Evolutionary conservation across 2,113 vertebrate genomes (phyloP).

Genomic region (Romanogobio albipinnatus): DNA sequence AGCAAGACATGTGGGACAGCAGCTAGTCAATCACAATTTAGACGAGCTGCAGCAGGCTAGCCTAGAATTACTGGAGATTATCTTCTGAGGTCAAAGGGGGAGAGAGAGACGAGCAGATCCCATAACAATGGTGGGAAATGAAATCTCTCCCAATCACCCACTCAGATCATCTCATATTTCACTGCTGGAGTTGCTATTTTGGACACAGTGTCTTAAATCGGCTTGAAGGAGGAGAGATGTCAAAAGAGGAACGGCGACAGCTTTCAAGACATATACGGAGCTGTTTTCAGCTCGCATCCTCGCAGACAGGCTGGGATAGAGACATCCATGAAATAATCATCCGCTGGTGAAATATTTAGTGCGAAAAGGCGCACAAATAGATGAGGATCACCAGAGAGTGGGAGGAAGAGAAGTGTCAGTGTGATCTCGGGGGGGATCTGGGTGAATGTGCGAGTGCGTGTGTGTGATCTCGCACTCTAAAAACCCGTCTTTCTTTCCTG

Average conservation of each 20-base stretch:
- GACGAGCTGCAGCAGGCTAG: conserved; percentile 65
- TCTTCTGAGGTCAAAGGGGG: conserved; percentile 53
- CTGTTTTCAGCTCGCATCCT: conserved; percentile 35
- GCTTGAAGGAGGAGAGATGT: conserved; percentile 19
- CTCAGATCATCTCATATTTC: conserved; percentile 9
- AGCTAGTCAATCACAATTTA: conserved; percentile 75
- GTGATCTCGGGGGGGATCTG: conserved; percentile 46
- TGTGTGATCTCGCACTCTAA: conserved; percentile 34
- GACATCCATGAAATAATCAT: conserved; percentile 78
- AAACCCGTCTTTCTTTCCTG: conserved; percentile 20
- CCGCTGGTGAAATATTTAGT: conserved; percentile 76
- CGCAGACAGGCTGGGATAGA: conserved; percentile 63
- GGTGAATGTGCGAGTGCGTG: conserved; percentile 44
- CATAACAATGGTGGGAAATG: conserved; percentile 53
- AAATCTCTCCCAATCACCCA: conserved; percentile 36
- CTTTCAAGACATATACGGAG: not conserved
- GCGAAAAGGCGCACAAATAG: conserved; percentile 68
- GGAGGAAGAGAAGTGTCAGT: conserved; percentile 61
- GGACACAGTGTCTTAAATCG: conserved; percentile 18
- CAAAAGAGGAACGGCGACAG: not conserved
- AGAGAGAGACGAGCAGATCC: conserved; percentile 60
- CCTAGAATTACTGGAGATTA: conserved; percentile 77
- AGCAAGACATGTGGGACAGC: conserved; percentile 62
- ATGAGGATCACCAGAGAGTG: conserved; percentile 64
- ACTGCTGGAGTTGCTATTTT: conserved; percentile 28